Evolutionary conservation across 30 jellyfish, hydroid and myxozoan species (phyloP).

Genomic region (Mastigias papua): DNA sequence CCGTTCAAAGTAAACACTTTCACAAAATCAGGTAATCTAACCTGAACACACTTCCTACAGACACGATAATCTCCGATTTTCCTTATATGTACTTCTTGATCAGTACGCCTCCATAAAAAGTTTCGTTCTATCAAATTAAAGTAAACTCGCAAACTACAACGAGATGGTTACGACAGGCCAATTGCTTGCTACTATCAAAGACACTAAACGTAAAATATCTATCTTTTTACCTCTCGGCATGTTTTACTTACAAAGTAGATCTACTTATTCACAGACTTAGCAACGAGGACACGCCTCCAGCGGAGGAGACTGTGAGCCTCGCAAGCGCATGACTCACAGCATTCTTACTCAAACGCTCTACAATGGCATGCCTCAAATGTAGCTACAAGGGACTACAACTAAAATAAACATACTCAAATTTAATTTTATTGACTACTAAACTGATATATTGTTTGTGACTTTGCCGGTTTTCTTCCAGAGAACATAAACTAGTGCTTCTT

Average conservation of each 20-base stretch:
- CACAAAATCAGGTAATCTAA: no score
- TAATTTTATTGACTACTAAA: background rate
- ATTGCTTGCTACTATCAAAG: background rate
- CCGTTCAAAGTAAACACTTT: no score
- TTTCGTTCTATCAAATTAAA: background rate
- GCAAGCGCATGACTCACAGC: background rate
- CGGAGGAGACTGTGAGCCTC: background rate
- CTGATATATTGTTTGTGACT: background rate
- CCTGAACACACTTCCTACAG: no score
- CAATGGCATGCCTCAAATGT: background rate
- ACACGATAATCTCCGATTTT: background rate
- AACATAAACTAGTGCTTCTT: constrained; percentile 7
- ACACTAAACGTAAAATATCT: background rate
- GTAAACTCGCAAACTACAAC: constrained; percentile 25
- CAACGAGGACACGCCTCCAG: background rate
- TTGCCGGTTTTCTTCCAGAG: background rate
- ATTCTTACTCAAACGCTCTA: background rate
- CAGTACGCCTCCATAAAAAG: background rate
- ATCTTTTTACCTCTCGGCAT: background rate
- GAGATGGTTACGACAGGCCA: background rate
- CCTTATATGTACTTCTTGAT: background rate
- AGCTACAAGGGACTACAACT: background rate
- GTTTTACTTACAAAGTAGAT: background rate
- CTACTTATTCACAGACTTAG: background rate
- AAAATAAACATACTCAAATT: background rate